These are phyloP conservation scores for Agapornis roseicollis DNA, from an alignment of 2,113 vertebrate species.

Conservation along the genomic window DNA sequence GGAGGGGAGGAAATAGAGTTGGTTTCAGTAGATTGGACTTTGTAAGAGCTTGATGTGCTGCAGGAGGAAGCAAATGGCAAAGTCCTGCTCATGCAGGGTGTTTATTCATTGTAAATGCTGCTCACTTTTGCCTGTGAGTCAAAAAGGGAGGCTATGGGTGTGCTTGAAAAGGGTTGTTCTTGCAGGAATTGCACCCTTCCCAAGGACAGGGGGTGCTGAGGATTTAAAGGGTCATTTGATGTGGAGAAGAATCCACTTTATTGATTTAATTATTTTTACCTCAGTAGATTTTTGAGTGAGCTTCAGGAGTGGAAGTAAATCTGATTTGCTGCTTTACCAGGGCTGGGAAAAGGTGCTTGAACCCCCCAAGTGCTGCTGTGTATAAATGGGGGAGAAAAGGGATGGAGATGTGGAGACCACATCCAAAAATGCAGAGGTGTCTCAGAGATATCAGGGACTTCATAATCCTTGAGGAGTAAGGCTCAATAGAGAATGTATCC, in stretches of 20 bases:
- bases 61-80: background rate
- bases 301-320: background rate
- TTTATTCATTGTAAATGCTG: background rate
- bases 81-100: background rate
- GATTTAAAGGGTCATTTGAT: background rate
- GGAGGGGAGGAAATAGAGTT: slow-evolving; percentile 26
- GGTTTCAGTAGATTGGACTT: background rate
- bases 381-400: background rate
- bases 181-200: background rate
- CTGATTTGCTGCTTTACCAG: background rate
- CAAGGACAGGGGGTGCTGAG: background rate
- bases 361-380: background rate
- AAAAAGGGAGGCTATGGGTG: background rate
- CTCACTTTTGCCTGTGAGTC: background rate
- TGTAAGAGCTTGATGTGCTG: background rate
- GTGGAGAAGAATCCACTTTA: background rate
- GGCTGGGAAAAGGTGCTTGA: background rate
- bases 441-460: background rate
- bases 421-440: background rate
- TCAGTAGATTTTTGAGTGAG: background rate
- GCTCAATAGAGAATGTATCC: rapidly evolving
- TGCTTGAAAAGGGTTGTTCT: background rate
- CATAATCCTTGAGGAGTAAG: background rate
- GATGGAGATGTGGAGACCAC: background rate
- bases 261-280: background rate